Percentiles rank a stretch among this genome's conserved stretches.
These are phyloP conservation scores for Hipparchia sbordonii DNA, from an alignment of 2,888 invertebrate species.

Conservation along the genomic window DNA sequence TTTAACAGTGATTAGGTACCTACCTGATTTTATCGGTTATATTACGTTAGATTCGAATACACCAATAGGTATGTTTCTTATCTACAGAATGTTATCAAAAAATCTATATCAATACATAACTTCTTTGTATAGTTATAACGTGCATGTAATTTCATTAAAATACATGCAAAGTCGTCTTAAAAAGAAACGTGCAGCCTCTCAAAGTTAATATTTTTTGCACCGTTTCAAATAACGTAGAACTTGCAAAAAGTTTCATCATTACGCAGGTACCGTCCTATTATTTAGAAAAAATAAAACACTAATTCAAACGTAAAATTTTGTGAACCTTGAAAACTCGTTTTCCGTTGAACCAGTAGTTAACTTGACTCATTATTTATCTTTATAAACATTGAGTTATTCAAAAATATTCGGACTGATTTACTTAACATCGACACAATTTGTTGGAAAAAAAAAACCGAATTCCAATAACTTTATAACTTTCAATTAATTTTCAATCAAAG, in stretches of 20 bases:
- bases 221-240: constrained; percentile 8
- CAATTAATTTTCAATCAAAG: background rate
- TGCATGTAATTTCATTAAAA: background rate
- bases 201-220: background rate
- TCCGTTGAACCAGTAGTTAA: constrained; percentile 22
- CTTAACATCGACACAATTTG: background rate
- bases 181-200: background rate
- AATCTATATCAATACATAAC: background rate
- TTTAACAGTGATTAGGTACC: background rate
- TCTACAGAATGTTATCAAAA: constrained; percentile 9
- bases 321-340: constrained; percentile 40
- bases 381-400: background rate
- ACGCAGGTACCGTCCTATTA: background rate
- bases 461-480: constrained; percentile 5
- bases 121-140: background rate
- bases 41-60: background rate
- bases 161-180: background rate
- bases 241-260: constrained; percentile 11
- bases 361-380: constrained; percentile 19
- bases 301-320: constrained; percentile 18
- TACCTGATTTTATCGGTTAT: constrained; percentile 5
- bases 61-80: background rate
- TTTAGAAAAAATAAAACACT: constrained; percentile 7
- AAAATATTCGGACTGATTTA: background rate
- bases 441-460: background rate